A percentile compares a stretch with the other conserved stretches of the same genome.
Evolutionary conservation across 2,888 invertebrate genomes (phyloP).

Genomic region (Metacarcinus magister): DNA sequence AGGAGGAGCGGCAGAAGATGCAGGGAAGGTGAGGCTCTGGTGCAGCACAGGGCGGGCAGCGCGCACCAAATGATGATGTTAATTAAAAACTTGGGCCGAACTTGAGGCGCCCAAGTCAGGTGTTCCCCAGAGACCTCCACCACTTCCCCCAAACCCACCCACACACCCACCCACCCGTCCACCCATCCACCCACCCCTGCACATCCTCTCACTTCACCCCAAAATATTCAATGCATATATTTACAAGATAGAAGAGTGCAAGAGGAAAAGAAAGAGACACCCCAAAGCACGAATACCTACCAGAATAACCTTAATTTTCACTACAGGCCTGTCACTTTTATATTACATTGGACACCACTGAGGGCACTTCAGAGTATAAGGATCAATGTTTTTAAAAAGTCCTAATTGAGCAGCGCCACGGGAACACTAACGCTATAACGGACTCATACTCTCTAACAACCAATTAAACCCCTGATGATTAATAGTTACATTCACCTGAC

Average conservation of each 20-base stretch:
- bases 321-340: background rate
- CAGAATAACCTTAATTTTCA: background rate
- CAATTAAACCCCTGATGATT: too few relatives aligned
- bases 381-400: background rate
- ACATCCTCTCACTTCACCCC: constrained; percentile 31
- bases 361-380: background rate
- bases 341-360: background rate
- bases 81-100: constrained; percentile 73
- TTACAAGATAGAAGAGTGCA: background rate
- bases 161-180: background rate
- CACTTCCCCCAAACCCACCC: background rate
- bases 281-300: background rate
- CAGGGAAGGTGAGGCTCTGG: background rate
- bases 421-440: background rate
- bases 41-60: constrained; percentile 6
- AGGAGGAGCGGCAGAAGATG: background rate
- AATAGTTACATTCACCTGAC: too few relatives aligned
- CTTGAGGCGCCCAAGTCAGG: constrained; percentile 32
- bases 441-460: background rate
- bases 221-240: constrained; percentile 43
- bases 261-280: background rate
- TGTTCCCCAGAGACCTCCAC: constrained; percentile 49
- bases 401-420: background rate
- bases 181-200: background rate
- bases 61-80: constrained; percentile 59